Evolutionary conservation across 2,797 vertebrate species (phyloP).

Genomic region (Leucoraja ocellata): DNA sequence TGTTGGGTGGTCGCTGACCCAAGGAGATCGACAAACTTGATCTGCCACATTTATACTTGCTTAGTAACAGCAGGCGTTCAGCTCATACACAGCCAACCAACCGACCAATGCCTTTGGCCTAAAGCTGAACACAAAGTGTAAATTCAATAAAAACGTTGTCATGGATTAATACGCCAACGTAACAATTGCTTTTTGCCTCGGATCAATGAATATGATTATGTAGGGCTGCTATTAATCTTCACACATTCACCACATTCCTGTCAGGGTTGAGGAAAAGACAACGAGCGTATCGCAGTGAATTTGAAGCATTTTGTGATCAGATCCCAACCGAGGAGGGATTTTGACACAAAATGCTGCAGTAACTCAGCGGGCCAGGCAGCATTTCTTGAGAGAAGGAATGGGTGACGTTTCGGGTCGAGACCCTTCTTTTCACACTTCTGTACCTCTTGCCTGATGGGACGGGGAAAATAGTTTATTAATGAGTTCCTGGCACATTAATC

Average conservation of each 20-base stretch:
- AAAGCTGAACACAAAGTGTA: background rate
- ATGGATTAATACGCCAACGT: background rate
- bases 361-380: too few species aligned
- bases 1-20: background rate
- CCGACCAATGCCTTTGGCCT: background rate
- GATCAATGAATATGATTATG: background rate
- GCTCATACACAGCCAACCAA: background rate
- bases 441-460: too few species aligned
- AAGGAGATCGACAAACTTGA: background rate
- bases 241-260: background rate
- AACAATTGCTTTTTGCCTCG: background rate
- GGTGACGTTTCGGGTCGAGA: too few species aligned
- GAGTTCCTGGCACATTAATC: too few species aligned
- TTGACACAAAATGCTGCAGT: too few species aligned
- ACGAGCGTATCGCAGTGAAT: background rate
- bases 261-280: background rate
- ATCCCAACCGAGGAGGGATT: background rate
- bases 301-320: background rate
- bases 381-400: too few species aligned
- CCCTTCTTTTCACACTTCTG: too few species aligned
- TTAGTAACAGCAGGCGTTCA: background rate
- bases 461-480: too few species aligned
- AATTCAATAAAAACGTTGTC: background rate
- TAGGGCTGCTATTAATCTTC: background rate
- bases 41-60: background rate